Base-by-base conservation (phyloP, 2,888 invertebrate species). In the Leptinotarsa juncta region DNA sequence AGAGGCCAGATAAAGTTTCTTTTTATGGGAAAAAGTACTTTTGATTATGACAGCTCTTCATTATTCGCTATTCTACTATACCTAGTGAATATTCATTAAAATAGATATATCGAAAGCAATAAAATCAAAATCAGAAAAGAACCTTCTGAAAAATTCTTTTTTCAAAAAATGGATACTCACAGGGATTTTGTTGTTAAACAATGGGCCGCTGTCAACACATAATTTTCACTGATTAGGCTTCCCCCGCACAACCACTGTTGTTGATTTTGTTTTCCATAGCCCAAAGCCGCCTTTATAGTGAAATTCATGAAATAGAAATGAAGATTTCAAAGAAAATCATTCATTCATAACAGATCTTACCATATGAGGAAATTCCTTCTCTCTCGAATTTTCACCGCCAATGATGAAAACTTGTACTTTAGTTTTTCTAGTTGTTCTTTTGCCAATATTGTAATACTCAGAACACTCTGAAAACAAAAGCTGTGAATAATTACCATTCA, bases 131-230 rank as follows among this genome's bases (percentile, higher is more conserved):
- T 26, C 26, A 4, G 26, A 26, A 26, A 26, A 26, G 1, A 26
- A 4, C 4, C 1, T 4, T 26, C 5, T 26, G 1, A 26, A 1
- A 4, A 51, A 5, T 51, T 4, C 4, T 3, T 15, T 0, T 16
- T 16, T 51, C n/a, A 51, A 51, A 50, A 51, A 60, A 18, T 67
- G 10, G 18, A 70, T 55, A 81, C 84, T 82, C 83, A 86, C 84
- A 82, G 62, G 57, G 79, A 72, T 67, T 73, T 65, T 5, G 81
- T 72, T 65, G 78, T 71, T n/a, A 85, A 84, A 80, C 94, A 94
- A 84, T 94, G 94, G 0, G 92, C 94, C 0, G 94, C 94, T 0
- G 93, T 92, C 4, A 94, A 83, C 49, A 94, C 90, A 84, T 90
- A 93, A 10, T 88, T 87, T 1, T 92, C 84, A 70, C 92, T 92